Evolutionary conservation across 2,797 vertebrate genomes (phyloP), one percentile per base, ranked within the genome.

Genomic region (Dicrostonyx torquatus): DNA sequence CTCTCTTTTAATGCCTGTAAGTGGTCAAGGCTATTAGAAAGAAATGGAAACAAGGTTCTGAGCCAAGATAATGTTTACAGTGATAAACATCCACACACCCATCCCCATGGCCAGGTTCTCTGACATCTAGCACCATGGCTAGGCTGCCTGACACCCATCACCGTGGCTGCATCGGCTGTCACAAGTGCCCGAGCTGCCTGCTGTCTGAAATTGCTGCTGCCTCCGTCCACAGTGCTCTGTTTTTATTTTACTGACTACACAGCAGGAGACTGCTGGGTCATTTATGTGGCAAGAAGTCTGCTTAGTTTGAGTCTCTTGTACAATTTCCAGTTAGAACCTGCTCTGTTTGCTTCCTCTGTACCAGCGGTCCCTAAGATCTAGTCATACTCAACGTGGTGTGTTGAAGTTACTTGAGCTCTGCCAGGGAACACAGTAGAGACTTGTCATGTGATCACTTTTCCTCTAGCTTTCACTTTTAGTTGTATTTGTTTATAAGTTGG

Each of bases 1-100:
- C 72, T 90, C 91, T 95, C 78, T 96, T 95, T 53, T 37, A 88
- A 78, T 6, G 93, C 4, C 40, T 89, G 31, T 45, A 40, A 95
- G 60, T 0, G 26, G 83, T 94, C 93, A 94, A 87, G 31, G 31
- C 64, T 84, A 34, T 89, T 92, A 43, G 26, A 66, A 18, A 86
- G 55, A 22, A 45, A 43, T 82, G 60, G 80, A 66, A 87, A 29
- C 12, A 93, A 8, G 62, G 58, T 55, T 95, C 85, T 92, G 91
- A 75, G 77, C 48, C 66, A 86, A 91, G 80, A 82, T 93, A 78
- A 50, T 88, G 55, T 88, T 91, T 82, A 53, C 93, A 92, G 40
- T 88, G 84, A 66, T 90, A 64, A 87, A 91, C 12, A 90, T 48
- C 31, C 31, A 50, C 7, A 50, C 3, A 50, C 11, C 10, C 31